Evolutionary conservation across 2,888 invertebrate genomes (phyloP).

Genomic region (Arrhopalites spinosus): DNA sequence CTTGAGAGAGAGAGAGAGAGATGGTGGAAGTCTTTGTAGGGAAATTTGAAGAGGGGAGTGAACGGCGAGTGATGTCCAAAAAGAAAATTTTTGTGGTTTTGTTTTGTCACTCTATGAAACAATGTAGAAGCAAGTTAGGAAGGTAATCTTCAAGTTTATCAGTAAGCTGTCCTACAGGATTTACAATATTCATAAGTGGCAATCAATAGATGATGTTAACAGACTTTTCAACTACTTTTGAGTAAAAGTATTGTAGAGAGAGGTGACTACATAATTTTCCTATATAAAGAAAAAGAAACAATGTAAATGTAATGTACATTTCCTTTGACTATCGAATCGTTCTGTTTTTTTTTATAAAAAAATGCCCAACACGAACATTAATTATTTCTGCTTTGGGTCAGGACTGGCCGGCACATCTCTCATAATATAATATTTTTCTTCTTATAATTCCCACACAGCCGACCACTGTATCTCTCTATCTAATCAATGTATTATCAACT

Average conservation of each 20-base stretch:
- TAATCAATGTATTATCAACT: slow-evolving; percentile 21
- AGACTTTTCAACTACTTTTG: background rate
- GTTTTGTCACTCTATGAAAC: background rate
- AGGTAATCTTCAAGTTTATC: background rate
- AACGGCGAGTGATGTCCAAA: no score
- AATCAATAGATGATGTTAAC: slow-evolving; percentile 5
- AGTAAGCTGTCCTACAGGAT: background rate
- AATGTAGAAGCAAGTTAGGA: background rate
- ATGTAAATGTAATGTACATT: background rate
- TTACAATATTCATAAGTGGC: background rate
- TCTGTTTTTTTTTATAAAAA: slow-evolving; percentile 4
- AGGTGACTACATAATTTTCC: background rate
- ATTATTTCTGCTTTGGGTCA: slow-evolving; percentile 11
- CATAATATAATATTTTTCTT: background rate
- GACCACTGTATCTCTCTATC: slow-evolving; percentile 25
- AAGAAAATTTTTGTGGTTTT: slow-evolving; percentile 7
- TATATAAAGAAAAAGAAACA: background rate
- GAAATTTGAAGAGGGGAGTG: no score
- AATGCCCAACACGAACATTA: slow-evolving; percentile 6
- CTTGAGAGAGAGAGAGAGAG: background rate
- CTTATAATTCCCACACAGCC: background rate
- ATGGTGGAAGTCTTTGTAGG: no score
- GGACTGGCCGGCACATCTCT: slow-evolving; percentile 16
- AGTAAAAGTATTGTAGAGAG: background rate
- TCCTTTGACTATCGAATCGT: background rate